phyloP scores from a whole-genome alignment of 2,888 invertebrate species.

The Drosophila prostipennis region DNA sequence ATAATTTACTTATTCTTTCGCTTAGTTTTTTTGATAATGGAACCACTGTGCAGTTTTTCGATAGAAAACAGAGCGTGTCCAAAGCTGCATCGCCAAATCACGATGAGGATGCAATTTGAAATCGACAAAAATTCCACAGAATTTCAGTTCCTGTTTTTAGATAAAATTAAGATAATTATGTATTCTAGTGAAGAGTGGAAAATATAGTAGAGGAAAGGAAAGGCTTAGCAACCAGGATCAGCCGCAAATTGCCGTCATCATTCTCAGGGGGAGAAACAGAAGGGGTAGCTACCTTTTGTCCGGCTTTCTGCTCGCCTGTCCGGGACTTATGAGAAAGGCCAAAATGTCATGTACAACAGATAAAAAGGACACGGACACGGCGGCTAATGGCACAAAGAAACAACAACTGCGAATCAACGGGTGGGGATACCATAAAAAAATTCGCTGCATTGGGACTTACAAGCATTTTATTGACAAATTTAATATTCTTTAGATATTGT shows the following conservation, averaged over 20 bases:
- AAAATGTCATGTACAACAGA: constrained; percentile 76
- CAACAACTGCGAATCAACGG: constrained; percentile 10
- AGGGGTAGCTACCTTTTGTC: constrained; percentile 64
- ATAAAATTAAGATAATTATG: constrained; percentile 67
- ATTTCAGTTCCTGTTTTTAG: constrained; percentile 42
- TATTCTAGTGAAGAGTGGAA: not conserved
- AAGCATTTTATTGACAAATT: no score
- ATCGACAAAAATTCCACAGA: not conserved
- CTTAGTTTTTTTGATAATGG: not conserved
- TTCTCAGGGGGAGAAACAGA: constrained; percentile 50
- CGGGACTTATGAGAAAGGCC: constrained; percentile 76
- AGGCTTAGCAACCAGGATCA: constrained; percentile 58
- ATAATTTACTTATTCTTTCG: not conserved
- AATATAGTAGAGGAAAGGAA: constrained; percentile 3
- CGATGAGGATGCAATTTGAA: not conserved
- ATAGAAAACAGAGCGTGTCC: constrained; percentile 5
- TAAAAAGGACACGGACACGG: constrained; percentile 58
- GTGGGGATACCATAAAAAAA: constrained; percentile 15
- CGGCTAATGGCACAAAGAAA: constrained; percentile 69
- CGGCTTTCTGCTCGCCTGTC: constrained; percentile 41
- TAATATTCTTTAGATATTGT: no score
- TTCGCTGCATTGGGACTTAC: not conserved
- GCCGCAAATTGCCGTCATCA: constrained; percentile 79
- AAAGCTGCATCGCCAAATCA: constrained; percentile 3
- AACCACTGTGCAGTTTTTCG: constrained; percentile 1